phyloP scores from a whole-genome alignment of 2,888 invertebrate genomes.

The Unio delphinus region DNA sequence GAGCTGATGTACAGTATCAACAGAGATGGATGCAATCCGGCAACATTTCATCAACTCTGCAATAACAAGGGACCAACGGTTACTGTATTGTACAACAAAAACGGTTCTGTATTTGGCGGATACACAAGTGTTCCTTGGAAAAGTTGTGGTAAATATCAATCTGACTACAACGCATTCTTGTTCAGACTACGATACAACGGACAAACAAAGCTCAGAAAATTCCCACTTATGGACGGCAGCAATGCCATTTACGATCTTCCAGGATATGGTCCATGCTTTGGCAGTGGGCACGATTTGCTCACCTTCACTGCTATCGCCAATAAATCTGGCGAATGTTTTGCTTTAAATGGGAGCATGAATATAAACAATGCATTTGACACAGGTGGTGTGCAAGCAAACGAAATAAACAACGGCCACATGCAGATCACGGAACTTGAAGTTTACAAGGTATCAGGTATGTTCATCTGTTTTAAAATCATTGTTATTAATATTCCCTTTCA shows the following conservation, averaged over 20 bases:
- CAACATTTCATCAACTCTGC: slow-evolving; percentile 39
- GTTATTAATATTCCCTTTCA: not conserved
- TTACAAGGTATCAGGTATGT: slow-evolving; percentile 24
- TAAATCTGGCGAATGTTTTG: not conserved
- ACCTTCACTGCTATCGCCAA: slow-evolving; percentile 3
- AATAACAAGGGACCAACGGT: slow-evolving; percentile 43
- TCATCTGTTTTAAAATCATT: too few relatives aligned
- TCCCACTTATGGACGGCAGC: slow-evolving; percentile 1
- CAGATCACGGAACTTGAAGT: slow-evolving; percentile 27
- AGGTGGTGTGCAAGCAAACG: too few relatives aligned
- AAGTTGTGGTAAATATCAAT: too few relatives aligned
- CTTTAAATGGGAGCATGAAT: too few relatives aligned
- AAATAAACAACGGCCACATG: slow-evolving; percentile 16
- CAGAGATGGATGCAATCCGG: slow-evolving; percentile 31
- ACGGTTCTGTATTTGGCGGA: slow-evolving; percentile 39
- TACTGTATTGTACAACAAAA: slow-evolving; percentile 36
- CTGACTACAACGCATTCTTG: slow-evolving; percentile 11
- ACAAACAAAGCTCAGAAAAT: slow-evolving; percentile 25
- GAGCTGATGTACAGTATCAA: slow-evolving; percentile 32
- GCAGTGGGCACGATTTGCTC: slow-evolving; percentile 8
- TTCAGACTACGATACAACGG: slow-evolving; percentile 13
- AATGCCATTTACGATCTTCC: not conserved
- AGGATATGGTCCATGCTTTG: slow-evolving; percentile 17
- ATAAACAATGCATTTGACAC: too few relatives aligned
- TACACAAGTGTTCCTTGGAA: slow-evolving; percentile 29